Evolutionary conservation across 2,888 invertebrate species (phyloP), one percentile per base, ranked within the genome.

Genomic region (Notodonta ziczac): DNA sequence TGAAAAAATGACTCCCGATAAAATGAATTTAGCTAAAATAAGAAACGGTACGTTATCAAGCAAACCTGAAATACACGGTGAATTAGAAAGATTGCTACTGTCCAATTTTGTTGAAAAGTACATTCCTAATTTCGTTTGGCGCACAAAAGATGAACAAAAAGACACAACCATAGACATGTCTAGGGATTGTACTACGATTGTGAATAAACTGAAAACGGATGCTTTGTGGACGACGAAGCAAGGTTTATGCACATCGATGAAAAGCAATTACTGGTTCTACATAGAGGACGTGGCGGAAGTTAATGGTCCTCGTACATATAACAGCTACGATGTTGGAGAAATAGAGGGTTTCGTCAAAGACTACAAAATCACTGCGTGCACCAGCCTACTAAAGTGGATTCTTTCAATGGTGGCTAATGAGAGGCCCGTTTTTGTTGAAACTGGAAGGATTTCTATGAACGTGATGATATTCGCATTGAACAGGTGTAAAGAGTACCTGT

Each of bases 281-380:
- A 95, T 94, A 59, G 93, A 94, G 70, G 90, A 93, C 12, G 90
- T 96, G 54, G 94, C 96, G 0, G 95, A 95, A 74, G 95, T 96
- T 50, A 94, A 95, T 60, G 96, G 95, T 79, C 98, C 98, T 0
- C 94, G 97, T 5, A 96, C 96, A 59, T 97, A 96, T 80, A 94
- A 95, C 72, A 93, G 96, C 57, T 91, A 88, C 55, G 94, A 95
- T 71, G 82, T 82, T 13, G 94, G 94, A 32, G 96, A 96, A 72
- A 84, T 94, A 53, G 93, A 94, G 59, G 94, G 93, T 35, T 96
- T 96, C 79, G 83, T 94, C 60, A 94, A 95, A 70, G 98, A 98
- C 83, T 98, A 96, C 82, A 95, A 96, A 80, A 90, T 96, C 59
- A 97, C 97, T 4, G 96, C 97, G 4, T 97, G 97, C 70, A 95